Conservation (phyloP, 2,888 invertebrate genomes). For the Heteromyza rotundicornis region DNA sequence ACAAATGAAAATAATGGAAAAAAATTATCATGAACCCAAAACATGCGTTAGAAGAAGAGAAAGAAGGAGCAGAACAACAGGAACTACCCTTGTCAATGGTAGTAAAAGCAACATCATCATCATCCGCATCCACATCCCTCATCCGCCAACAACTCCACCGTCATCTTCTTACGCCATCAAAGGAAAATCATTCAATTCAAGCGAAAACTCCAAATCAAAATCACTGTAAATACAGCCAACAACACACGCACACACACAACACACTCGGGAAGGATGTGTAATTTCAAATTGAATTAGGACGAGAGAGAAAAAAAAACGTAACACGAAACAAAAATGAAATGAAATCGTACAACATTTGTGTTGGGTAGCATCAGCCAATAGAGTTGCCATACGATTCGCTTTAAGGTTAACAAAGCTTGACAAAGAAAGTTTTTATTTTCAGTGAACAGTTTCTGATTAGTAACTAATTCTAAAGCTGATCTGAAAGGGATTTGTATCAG, state of each 20-base stretch:
- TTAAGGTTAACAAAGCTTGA: too few relatives aligned
- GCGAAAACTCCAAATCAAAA: conserved; percentile 4
- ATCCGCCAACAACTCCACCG: not conserved
- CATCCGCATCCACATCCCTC: not conserved
- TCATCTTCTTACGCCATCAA: not conserved
- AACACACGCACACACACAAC: not conserved
- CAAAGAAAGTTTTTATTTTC: too few relatives aligned
- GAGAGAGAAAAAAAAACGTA: not conserved
- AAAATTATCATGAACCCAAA: not conserved
- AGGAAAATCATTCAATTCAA: conserved; percentile 15
- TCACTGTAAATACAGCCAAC: not conserved
- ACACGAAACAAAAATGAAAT: too few relatives aligned
- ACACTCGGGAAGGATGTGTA: not conserved
- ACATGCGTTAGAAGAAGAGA: not conserved
- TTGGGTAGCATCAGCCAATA: not conserved
- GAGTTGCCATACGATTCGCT: too few relatives aligned
- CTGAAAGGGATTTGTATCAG: too few relatives aligned
- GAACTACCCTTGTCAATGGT: conserved; percentile 5
- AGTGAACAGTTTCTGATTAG: too few relatives aligned
- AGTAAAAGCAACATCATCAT: conserved; percentile 9
- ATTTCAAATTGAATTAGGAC: not conserved
- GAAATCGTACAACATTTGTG: not conserved
- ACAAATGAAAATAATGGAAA: not conserved
- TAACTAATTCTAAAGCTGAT: too few relatives aligned
- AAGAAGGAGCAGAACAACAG: conserved; percentile 1